phyloP scores from a whole-genome alignment of 2,113 vertebrate genomes.

The Xiphophorus couchianus region DNA sequence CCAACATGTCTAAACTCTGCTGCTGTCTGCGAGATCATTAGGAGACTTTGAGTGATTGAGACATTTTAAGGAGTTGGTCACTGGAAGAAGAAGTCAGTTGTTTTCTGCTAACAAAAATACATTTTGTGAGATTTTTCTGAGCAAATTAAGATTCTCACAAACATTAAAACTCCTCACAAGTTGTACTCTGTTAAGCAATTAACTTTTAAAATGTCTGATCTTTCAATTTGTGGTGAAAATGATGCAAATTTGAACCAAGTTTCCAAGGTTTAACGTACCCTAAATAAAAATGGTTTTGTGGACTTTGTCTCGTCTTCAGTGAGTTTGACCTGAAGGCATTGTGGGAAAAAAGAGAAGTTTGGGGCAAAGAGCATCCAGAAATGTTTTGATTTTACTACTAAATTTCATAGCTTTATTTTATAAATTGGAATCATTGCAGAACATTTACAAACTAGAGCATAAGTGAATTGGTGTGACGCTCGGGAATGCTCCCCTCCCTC shows the following conservation, averaged over 20 bases:
- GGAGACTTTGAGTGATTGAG: constrained; percentile 11
- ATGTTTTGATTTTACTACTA: background rate
- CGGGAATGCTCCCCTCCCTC: background rate
- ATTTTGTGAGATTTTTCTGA: constrained; percentile 48
- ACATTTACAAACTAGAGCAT: background rate
- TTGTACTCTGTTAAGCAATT: constrained; percentile 71
- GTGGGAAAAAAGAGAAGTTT: background rate
- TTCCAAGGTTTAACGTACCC: constrained; percentile 17
- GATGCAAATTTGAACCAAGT: constrained; percentile 52
- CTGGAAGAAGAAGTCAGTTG: constrained; percentile 39
- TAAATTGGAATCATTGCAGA: no score
- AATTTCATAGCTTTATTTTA: background rate
- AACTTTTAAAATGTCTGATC: constrained; percentile 43
- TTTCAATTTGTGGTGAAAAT: constrained; percentile 38
- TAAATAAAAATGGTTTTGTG: background rate
- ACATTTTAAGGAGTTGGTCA: constrained; percentile 16
- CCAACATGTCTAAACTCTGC: constrained; percentile 6
- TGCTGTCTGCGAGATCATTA: constrained; percentile 22
- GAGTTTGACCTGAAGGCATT: background rate
- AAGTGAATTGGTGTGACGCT: background rate
- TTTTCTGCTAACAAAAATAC: constrained; percentile 56
- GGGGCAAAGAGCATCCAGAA: background rate
- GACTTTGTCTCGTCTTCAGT: background rate
- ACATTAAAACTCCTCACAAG: constrained; percentile 69
- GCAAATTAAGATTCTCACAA: constrained; percentile 36